Evolutionary conservation across 2,797 vertebrate species (phyloP), one percentile per base, ranked within the genome.

Genomic region (Pangasius mekongensis): DNA sequence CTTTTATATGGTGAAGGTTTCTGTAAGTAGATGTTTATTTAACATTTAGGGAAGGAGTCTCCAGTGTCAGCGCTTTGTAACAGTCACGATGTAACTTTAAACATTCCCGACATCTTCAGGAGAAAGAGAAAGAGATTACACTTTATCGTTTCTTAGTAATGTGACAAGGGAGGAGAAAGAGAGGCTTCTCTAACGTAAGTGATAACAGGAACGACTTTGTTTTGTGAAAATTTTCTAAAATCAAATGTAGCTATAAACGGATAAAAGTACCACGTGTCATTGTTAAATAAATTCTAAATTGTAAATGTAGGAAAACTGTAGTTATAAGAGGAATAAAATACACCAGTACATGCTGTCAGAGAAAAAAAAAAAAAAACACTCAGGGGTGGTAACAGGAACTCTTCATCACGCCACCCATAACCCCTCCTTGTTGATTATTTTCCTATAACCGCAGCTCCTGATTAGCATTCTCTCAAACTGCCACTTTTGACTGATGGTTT

Each of bases 401-500:
- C 67, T 82, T 39, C 20, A 33, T 10, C 24, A 24, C 18, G 6
- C 16, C 16, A 2, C 3, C 30, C 10, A 5, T 1, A 3, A 36
- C 0, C 4, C 54, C 1, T 0, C 5, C 16, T 30, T 5, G 20
- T 80, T 60, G 33, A 60, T 82, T 82, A 62, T 62, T 62, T 47
- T 62, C 36, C 60, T 11, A 77, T 27, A 43, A 13, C 77, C 33
- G 13, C 14, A n/a, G 30, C 3, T 13, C 74, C 56, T 71, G 9
- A 52, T 39, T 80, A 39, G 43, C 27, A 2, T 4, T 18, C 30
- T 60, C 88, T 77, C n/a, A 47, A 58, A 39, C 52, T 69, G 69
- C 83, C 62, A 27, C 54, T 69, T 83, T 67, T 83, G 60, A 88
- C 84, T 60, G 71, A 86, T 78, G 1, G 74, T 69, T 86, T 52